These are phyloP conservation scores for Halcyon malimbica DNA, from an alignment of 2,113 vertebrate species.

Conservation along the genomic window DNA sequence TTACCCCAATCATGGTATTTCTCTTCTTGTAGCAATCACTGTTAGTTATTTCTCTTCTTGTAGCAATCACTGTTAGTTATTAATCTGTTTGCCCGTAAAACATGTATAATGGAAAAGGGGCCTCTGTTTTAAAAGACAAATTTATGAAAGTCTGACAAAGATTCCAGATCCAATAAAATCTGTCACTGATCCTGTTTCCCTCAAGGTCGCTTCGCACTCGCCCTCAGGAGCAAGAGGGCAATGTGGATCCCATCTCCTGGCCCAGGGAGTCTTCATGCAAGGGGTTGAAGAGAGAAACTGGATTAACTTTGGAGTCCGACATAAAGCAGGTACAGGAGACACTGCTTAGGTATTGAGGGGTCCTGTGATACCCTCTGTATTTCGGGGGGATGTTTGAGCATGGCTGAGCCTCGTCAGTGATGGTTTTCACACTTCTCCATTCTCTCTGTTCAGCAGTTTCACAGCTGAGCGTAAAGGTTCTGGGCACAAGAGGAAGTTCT, in stretches of 20 bases:
- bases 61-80: background rate
- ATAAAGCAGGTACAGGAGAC: background rate
- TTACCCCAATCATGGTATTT: background rate
- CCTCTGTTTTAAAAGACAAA: background rate
- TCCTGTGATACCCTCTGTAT: background rate
- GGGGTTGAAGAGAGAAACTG: background rate
- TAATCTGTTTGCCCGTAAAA: background rate
- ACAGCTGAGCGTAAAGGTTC: background rate
- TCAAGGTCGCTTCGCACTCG: background rate
- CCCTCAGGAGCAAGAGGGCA: background rate
- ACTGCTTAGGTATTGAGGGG: background rate
- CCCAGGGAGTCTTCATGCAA: background rate
- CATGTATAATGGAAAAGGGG: background rate
- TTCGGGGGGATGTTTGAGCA: background rate
- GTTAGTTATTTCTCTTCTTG: background rate
- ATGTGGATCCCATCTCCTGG: background rate
- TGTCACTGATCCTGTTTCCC: background rate
- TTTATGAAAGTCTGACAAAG: background rate
- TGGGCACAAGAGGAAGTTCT: slow-evolving; percentile 49
- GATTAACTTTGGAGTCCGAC: background rate
- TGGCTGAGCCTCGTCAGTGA: slow-evolving; percentile 1
- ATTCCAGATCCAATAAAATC: background rate
- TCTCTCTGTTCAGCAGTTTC: slow-evolving; percentile 23
- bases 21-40: background rate
- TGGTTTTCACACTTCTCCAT: slow-evolving; percentile 44